These are phyloP conservation scores for Trogon melanurus DNA, from an alignment of 2,113 vertebrate species.

Conservation along the genomic window DNA sequence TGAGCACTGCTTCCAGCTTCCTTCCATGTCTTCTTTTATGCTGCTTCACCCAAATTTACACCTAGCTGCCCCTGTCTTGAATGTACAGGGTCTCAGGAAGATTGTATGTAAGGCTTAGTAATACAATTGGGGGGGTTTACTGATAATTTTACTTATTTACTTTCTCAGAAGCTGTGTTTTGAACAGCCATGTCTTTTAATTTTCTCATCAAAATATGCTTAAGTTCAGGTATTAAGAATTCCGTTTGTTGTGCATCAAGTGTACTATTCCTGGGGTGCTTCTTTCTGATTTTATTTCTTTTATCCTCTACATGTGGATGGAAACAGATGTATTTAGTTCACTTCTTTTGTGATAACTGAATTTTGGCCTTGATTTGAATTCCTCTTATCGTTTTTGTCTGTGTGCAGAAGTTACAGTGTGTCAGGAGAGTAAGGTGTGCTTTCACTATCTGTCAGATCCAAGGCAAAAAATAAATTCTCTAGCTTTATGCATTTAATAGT, in stretches of 20 bases:
- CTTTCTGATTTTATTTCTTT: neutral
- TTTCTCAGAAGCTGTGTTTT: neutral
- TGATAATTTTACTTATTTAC: neutral
- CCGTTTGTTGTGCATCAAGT: neutral
- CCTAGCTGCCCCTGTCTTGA: neutral
- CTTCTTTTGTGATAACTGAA: neutral
- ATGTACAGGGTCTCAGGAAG: neutral
- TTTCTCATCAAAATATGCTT: neutral
- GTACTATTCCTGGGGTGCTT: neutral
- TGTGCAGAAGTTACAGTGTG: neutral
- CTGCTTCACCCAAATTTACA: neutral
- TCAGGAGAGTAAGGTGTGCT: neutral
- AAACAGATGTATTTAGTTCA: neutral
- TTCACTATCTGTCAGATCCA: neutral
- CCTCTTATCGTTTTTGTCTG: neutral
- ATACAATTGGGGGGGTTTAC: neutral
- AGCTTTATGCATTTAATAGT: slow-evolving; percentile 20
- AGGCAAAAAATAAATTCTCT: neutral
- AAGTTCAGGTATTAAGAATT: neutral
- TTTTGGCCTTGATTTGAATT: neutral
- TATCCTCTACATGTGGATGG: neutral
- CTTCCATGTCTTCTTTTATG: neutral
- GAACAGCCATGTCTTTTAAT: neutral
- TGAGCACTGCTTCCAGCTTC: neutral
- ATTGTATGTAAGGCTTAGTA: neutral